Evolutionary conservation across 2,113 vertebrate species (phyloP).

Genomic region (Pristiophorus japonicus): DNA sequence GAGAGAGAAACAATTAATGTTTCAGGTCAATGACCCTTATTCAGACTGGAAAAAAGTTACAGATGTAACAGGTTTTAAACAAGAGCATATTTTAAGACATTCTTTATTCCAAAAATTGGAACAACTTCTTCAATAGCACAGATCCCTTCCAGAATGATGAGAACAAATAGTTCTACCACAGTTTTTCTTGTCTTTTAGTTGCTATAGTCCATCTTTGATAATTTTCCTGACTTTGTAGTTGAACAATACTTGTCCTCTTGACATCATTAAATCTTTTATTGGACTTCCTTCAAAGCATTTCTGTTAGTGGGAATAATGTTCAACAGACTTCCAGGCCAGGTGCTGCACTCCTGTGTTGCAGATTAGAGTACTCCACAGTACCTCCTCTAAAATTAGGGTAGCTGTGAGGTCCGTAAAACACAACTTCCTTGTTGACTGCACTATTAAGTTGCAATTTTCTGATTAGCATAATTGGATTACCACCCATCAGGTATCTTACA

Average conservation of each 20-base stretch:
- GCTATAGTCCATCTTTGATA: neutral
- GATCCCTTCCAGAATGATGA: neutral
- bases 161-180: neutral
- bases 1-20: no score
- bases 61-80: no score
- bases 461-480: neutral
- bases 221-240: neutral
- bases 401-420: neutral
- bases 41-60: no score
- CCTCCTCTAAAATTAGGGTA: neutral
- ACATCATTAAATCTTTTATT: neutral
- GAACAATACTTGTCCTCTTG: neutral
- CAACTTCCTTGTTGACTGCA: neutral
- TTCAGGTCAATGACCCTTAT: no score
- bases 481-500: neutral
- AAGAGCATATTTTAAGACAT: neutral
- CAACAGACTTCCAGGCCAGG: neutral
- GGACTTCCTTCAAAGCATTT: neutral
- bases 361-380: neutral
- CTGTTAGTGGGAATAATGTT: neutral
- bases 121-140: neutral
- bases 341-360: neutral
- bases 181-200: neutral
- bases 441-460: neutral
- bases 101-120: neutral